These are phyloP conservation scores for Delphinapterus leucas DNA, from an alignment of 2,113 vertebrate genomes.

Conservation along the genomic window DNA sequence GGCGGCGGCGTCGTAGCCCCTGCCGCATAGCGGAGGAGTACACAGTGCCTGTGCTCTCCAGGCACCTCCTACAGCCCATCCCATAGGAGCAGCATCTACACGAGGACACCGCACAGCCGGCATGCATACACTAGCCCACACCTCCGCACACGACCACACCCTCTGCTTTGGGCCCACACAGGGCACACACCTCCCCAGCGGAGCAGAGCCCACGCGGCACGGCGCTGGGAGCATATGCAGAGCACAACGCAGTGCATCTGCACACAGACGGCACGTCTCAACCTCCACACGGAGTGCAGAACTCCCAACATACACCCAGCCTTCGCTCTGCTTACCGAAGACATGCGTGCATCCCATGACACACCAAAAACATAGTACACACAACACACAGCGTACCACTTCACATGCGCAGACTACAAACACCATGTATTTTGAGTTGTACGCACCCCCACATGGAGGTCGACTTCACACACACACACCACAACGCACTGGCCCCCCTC, in stretches of 20 bases:
- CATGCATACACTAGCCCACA: not conserved
- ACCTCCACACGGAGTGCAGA: rapidly evolving
- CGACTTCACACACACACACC: not conserved
- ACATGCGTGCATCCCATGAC: rapidly evolving
- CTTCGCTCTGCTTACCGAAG: not conserved
- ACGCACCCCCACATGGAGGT: not conserved
- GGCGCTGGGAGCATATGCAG: not conserved
- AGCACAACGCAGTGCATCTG: not conserved
- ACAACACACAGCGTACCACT: not conserved
- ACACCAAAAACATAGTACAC: too few species aligned
- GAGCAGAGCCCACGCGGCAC: rapidly evolving
- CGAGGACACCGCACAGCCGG: not conserved
- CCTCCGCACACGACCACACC: not conserved
- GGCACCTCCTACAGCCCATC: rapidly evolving
- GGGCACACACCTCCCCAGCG: not conserved
- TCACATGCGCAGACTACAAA: not conserved
- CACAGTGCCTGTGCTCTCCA: rapidly evolving
- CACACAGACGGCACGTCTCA: rapidly evolving
- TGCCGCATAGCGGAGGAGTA: rapidly evolving
- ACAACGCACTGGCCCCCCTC: not conserved
- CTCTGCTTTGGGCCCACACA: not conserved
- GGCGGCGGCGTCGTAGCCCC: rapidly evolving
- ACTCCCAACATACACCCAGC: not conserved
- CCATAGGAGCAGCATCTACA: not conserved
- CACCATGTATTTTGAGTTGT: not conserved